A percentile compares a stretch with the other conserved stretches of the same genome.
Evolutionary conservation across 2,797 vertebrate genomes (phyloP).

Genomic region (Peromyscus eremicus): DNA sequence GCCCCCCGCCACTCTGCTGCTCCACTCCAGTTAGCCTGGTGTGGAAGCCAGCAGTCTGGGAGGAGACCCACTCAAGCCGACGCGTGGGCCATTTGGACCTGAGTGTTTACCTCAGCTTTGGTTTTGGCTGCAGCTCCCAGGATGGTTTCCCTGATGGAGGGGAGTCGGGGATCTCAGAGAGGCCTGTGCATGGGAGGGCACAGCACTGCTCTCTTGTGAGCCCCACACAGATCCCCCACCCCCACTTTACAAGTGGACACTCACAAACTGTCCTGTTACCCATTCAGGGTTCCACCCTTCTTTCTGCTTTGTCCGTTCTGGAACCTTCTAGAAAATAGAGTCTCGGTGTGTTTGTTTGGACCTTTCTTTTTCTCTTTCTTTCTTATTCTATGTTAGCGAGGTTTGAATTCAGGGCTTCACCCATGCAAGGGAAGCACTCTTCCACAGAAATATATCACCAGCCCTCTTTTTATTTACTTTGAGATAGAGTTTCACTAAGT

Average conservation of each 20-base stretch:
- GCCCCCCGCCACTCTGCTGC: slow-evolving; percentile 41
- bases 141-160: slow-evolving; percentile 58
- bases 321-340: slow-evolving; percentile 44
- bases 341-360: not conserved
- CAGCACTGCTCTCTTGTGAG: not conserved
- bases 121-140: slow-evolving; percentile 49
- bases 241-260: not conserved
- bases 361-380: not conserved
- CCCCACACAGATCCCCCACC: not conserved
- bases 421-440: not conserved
- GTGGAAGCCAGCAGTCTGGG: not conserved
- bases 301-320: slow-evolving; percentile 7
- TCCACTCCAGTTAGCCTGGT: slow-evolving; percentile 57
- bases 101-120: slow-evolving; percentile 47
- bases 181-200: not conserved
- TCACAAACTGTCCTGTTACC: not conserved
- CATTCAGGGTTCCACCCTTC: not conserved
- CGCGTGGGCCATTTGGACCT: not conserved
- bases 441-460: not conserved
- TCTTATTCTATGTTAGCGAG: not conserved
- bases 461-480: not conserved
- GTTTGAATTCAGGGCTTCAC: not conserved
- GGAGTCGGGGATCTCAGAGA: not conserved
- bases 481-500: not conserved
- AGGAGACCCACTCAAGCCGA: not conserved